These are phyloP conservation scores for Pyrrhia umbra DNA, from an alignment of 2,888 invertebrate genomes.

Conservation along the genomic window DNA sequence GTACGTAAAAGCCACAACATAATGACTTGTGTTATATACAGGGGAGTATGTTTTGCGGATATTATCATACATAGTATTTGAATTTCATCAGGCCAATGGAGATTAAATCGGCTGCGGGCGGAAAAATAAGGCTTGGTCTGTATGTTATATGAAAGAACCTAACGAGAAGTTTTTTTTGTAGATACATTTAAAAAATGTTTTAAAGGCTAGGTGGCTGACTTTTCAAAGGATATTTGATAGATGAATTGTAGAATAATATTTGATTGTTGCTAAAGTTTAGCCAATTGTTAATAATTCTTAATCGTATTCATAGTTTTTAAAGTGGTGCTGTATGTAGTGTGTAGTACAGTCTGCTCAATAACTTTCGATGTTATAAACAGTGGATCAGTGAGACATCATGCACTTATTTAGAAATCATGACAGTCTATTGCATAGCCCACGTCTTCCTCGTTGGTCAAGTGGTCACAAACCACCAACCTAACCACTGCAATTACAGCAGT, in stretches of 20 bases:
- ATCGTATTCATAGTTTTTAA: too few species aligned
- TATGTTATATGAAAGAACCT: constrained; percentile 21
- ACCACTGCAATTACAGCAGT: too few species aligned
- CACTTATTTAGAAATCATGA: neutral
- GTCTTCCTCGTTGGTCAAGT: too few species aligned
- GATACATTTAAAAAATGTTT: constrained; percentile 4
- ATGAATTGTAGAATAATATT: too few species aligned
- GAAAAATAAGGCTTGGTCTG: constrained; percentile 30
- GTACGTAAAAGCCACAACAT: constrained; percentile 23
- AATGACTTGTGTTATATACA: constrained; percentile 53
- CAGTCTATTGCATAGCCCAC: neutral
- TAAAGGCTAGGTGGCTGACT: neutral
- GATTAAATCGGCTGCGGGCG: constrained; percentile 58
- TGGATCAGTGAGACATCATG: neutral
- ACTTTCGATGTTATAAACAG: neutral
- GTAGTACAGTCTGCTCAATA: too few species aligned
- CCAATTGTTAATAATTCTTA: too few species aligned
- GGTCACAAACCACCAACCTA: too few species aligned
- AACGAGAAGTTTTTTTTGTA: neutral
- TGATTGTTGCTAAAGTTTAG: too few species aligned
- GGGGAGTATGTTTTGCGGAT: constrained; percentile 59
- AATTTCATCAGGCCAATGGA: constrained; percentile 64
- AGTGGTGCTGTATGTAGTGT: too few species aligned
- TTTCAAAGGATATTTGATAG: neutral
- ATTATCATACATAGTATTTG: constrained; percentile 64